Percentiles rank a stretch among this genome's conserved stretches.
Evolutionary conservation across 2,888 invertebrate species (phyloP).

Genomic region (Sympetrum striolatum): DNA sequence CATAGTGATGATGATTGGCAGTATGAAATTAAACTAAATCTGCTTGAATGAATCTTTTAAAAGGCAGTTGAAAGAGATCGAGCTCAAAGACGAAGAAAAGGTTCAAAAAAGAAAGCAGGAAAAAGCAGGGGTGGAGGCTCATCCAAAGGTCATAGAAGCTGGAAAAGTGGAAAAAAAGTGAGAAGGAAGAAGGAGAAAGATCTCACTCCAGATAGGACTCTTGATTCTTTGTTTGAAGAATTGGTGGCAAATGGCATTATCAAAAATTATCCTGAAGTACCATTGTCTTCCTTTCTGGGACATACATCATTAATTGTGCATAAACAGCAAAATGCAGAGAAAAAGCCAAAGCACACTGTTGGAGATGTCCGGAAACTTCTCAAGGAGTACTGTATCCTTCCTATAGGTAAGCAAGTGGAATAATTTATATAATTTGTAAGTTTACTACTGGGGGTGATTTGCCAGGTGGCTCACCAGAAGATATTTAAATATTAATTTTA

Average conservation of each 20-base stretch:
- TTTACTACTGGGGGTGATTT: too few relatives aligned
- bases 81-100: conserved; percentile 49
- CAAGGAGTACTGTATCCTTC: conserved; percentile 67
- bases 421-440: not conserved
- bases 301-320: conserved; percentile 70
- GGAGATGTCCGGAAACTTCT: conserved; percentile 69
- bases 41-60: not conserved
- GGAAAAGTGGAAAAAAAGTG: conserved; percentile 57
- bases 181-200: conserved; percentile 67
- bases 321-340: conserved; percentile 58
- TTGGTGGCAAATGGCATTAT: conserved; percentile 75
- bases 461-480: too few relatives aligned
- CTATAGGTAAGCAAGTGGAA: conserved; percentile 58
- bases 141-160: conserved; percentile 47
- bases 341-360: conserved; percentile 63
- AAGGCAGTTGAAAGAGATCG: conserved; percentile 50
- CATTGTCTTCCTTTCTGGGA: conserved; percentile 72
- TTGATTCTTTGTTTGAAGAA: conserved; percentile 74
- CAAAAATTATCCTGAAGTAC: conserved; percentile 66
- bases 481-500: too few relatives aligned
- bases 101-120: conserved; percentile 53
- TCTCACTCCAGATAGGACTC: conserved; percentile 66
- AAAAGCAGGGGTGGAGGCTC: conserved; percentile 49
- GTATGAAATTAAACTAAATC: not conserved
- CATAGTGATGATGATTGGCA: not conserved